Percentiles rank a stretch among this genome's conserved stretches.
These are phyloP conservation scores for Esperia sulphurella DNA, from an alignment of 2,888 invertebrate genomes.

Conservation along the genomic window DNA sequence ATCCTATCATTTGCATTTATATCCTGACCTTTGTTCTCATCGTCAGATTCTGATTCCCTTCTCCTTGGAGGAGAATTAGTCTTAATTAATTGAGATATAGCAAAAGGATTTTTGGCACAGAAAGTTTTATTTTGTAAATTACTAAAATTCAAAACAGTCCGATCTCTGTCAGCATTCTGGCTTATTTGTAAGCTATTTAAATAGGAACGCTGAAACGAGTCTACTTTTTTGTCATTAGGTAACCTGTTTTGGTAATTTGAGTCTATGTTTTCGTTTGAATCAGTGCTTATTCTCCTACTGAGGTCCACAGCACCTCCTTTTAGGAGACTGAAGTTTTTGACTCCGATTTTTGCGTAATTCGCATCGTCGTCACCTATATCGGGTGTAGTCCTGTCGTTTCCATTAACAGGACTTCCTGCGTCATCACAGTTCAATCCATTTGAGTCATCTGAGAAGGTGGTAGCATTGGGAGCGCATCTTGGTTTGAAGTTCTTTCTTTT, in stretches of 20 bases:
- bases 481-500: conserved; percentile 90
- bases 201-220: conserved; percentile 72
- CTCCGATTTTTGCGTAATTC: conserved; percentile 64
- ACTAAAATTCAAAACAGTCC: conserved; percentile 69
- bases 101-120: conserved; percentile 79
- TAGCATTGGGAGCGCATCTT: conserved; percentile 82
- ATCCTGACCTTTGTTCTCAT: conserved; percentile 69
- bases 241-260: conserved; percentile 68
- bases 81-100: conserved; percentile 76
- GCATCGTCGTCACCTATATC: conserved; percentile 51
- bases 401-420: conserved; percentile 55
- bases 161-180: conserved; percentile 54
- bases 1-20: conserved; percentile 70
- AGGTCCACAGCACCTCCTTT: conserved; percentile 74
- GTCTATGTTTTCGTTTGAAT: conserved; percentile 76
- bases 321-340: conserved; percentile 71
- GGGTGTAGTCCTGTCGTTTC: conserved; percentile 61
- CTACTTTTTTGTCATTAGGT: conserved; percentile 64
- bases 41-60: conserved; percentile 73
- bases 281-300: conserved; percentile 70
- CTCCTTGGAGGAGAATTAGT: conserved; percentile 75
- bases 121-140: conserved; percentile 74
- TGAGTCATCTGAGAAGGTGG: conserved; percentile 71
- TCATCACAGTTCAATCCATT: conserved; percentile 58
- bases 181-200: conserved; percentile 71